A percentile compares a stretch with the other conserved stretches of the same genome.
Evolutionary conservation across 2,888 invertebrate species (phyloP).

Genomic region (Anodontia alba): DNA sequence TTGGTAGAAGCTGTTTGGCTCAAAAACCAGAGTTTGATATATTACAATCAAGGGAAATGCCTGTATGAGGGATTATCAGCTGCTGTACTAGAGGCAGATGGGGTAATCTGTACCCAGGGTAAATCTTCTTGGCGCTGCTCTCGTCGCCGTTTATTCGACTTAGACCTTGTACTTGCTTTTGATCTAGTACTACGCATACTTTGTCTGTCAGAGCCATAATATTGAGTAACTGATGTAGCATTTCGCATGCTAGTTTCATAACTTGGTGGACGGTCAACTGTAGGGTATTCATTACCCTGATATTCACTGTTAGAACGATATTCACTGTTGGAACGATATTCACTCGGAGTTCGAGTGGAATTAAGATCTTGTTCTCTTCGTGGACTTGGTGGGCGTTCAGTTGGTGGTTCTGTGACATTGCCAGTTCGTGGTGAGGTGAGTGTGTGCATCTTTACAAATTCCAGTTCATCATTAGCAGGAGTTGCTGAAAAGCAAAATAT

Average conservation of each 20-base stretch:
- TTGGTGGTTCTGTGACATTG: not conserved
- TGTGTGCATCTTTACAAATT: conserved; percentile 84
- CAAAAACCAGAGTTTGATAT: too few species aligned
- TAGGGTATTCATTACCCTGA: conserved; percentile 52
- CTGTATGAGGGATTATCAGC: conserved; percentile 59
- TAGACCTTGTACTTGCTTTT: conserved; percentile 58
- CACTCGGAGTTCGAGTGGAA: conserved; percentile 28
- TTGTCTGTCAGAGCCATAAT: conserved; percentile 74
- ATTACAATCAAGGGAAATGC: conserved; percentile 57
- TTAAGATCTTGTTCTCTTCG: not conserved
- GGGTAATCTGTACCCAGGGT: conserved; percentile 81
- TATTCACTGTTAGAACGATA: not conserved
- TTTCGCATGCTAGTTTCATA: conserved; percentile 79
- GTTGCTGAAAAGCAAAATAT: conserved; percentile 76
- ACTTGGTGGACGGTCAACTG: conserved; percentile 77
- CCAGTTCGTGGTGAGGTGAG: conserved; percentile 34
- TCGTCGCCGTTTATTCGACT: conserved; percentile 44
- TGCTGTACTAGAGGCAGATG: conserved; percentile 64
- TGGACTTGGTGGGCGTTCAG: not conserved
- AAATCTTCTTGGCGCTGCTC: conserved; percentile 70
- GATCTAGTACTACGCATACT: conserved; percentile 76
- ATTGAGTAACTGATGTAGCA: conserved; percentile 59
- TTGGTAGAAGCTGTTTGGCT: too few species aligned
- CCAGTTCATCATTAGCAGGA: conserved; percentile 83
- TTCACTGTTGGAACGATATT: not conserved